These are phyloP conservation scores for Iphiclides podalirius DNA, from an alignment of 2,888 invertebrate species.

Conservation along the genomic window DNA sequence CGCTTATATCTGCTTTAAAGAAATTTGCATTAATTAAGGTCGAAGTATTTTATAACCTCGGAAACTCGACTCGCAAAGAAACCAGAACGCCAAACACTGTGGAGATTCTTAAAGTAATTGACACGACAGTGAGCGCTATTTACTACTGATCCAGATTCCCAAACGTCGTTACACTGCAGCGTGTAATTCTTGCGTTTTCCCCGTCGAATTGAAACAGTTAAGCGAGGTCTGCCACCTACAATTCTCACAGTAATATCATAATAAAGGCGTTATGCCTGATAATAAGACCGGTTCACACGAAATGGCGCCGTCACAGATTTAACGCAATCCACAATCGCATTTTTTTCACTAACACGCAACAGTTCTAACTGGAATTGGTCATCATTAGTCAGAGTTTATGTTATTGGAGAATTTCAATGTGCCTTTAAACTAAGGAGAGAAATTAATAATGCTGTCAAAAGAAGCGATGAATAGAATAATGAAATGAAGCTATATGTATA, in stretches of 20 bases:
- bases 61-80: background rate
- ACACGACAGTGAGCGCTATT: slow-evolving; percentile 16
- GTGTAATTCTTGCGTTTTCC: slow-evolving; percentile 23
- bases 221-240: slow-evolving; percentile 35
- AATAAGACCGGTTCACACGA: slow-evolving; percentile 59
- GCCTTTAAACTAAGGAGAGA: too few relatives aligned
- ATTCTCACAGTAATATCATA: slow-evolving; percentile 50
- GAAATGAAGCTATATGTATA: too few relatives aligned
- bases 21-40: slow-evolving; percentile 11
- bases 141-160: slow-evolving; percentile 31
- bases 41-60: background rate
- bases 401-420: too few relatives aligned
- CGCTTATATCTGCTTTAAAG: slow-evolving; percentile 2
- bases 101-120: slow-evolving; percentile 28
- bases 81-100: slow-evolving; percentile 37
- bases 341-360: slow-evolving; percentile 51
- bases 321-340: slow-evolving; percentile 50
- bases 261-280: slow-evolving; percentile 31
- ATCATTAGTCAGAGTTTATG: too few relatives aligned
- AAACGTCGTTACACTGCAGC: slow-evolving; percentile 23
- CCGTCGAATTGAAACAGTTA: slow-evolving; percentile 32
- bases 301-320: slow-evolving; percentile 39
- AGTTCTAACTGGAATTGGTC: slow-evolving; percentile 53
- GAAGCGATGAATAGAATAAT: background rate
- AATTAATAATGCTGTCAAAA: background rate